phyloP scores from a whole-genome alignment of 2,797 vertebrate genomes.

The Semaprochilodus insignis region DNA sequence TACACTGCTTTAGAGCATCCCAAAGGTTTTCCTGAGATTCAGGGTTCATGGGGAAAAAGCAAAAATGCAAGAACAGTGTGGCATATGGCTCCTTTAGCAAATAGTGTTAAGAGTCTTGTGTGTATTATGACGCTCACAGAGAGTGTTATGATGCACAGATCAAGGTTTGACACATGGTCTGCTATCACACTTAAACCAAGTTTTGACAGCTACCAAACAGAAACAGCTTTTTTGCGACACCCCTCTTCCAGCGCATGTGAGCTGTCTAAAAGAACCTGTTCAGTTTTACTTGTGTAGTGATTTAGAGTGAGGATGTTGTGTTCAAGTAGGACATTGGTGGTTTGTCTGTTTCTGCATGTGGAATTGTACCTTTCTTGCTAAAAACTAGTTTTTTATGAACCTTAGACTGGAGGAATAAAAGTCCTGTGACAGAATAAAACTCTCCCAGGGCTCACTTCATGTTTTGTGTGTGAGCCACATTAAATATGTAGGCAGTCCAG shows the following conservation, averaged over 20 bases:
- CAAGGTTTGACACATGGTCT: not conserved
- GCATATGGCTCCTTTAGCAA: not conserved
- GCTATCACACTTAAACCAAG: not conserved
- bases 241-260: not conserved
- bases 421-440: not conserved
- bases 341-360: not conserved
- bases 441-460: not conserved
- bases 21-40: not conserved
- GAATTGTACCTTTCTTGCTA: not conserved
- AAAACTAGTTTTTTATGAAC: not conserved
- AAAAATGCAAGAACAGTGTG: not conserved
- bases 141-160: not conserved
- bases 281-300: not conserved
- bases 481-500: slow-evolving; percentile 27
- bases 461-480: not conserved
- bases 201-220: not conserved
- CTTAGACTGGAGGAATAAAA: not conserved
- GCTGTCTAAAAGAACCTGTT: too few species aligned
- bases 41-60: not conserved
- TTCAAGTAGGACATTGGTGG: too few species aligned
- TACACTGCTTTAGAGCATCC: too few species aligned
- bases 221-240: not conserved
- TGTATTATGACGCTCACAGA: not conserved
- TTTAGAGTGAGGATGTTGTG: too few species aligned
- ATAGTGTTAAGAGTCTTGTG: not conserved